Percentiles rank a stretch among this genome's conserved stretches.
Conservation (phyloP, 53 echinoderm and acorn worm genomes). For the Arbacia lixula region DNA sequence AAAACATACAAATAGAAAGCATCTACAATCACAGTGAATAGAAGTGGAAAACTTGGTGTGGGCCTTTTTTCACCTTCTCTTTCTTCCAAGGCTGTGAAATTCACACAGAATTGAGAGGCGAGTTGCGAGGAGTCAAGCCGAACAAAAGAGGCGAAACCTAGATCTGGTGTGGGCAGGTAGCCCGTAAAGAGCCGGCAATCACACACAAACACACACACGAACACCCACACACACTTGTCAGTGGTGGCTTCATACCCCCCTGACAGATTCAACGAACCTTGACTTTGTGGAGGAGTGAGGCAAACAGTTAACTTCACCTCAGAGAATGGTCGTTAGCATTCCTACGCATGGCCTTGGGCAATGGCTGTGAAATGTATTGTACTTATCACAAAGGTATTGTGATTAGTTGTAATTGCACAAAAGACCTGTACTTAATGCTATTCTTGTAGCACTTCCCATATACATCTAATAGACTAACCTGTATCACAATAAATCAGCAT, state of each 20-base stretch:
- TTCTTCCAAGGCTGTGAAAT: conserved; percentile 28
- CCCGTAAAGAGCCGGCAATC: conserved; percentile 11
- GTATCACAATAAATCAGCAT: too few relatives aligned
- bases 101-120: conserved; percentile 10
- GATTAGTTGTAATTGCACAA: too few relatives aligned
- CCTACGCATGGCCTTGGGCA: background rate
- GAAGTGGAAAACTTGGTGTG: conserved; percentile 5
- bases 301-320: background rate
- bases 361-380: too few relatives aligned
- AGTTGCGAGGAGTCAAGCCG: conserved; percentile 3
- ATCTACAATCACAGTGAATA: conserved; percentile 9
- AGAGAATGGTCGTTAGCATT: conserved; percentile 21
- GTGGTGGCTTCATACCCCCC: background rate
- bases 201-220: conserved; percentile 40
- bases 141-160: background rate
- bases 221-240: too few relatives aligned
- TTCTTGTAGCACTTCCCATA: too few relatives aligned
- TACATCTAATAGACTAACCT: too few relatives aligned
- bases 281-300: conserved; percentile 34
- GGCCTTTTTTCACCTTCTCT: background rate
- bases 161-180: background rate
- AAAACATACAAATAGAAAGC: background rate
- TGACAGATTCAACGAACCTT: background rate
- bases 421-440: too few relatives aligned
- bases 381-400: too few relatives aligned